Evolutionary conservation across 2,113 vertebrate species (phyloP).

Genomic region (Chinchilla lanigera): DNA sequence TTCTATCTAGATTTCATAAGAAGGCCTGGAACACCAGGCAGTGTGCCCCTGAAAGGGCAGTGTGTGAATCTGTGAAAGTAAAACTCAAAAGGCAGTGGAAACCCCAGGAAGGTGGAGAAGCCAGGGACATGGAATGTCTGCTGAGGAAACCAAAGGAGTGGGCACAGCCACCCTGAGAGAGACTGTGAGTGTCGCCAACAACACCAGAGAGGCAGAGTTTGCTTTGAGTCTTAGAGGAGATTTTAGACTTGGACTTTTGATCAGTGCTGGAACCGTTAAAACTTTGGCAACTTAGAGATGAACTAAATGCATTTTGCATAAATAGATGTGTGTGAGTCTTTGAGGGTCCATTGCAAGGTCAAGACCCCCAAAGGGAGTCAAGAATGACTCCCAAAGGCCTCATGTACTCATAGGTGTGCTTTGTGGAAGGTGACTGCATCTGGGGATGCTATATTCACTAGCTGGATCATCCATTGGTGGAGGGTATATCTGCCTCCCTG

Average conservation of each 20-base stretch:
- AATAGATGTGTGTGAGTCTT: neutral
- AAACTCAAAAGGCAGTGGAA: neutral
- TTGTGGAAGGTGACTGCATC: neutral
- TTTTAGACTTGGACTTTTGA: neutral
- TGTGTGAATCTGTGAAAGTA: neutral
- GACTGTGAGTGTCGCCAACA: neutral
- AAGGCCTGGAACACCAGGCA: neutral
- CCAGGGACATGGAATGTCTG: neutral
- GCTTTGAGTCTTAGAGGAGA: neutral
- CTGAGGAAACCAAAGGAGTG: neutral
- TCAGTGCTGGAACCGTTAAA: neutral
- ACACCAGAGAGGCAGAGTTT: neutral
- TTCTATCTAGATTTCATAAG: neutral
- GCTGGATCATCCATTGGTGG: neutral
- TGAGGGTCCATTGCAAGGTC: neutral
- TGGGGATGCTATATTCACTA: neutral
- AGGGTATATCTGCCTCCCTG: neutral
- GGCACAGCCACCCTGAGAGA: neutral
- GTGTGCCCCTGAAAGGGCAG: neutral
- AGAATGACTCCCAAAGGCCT: neutral
- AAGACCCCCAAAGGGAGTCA: neutral
- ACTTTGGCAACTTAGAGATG: neutral
- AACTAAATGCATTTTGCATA: neutral
- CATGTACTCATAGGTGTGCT: neutral
- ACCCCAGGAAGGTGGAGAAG: neutral